Base-by-base conservation (phyloP, 1,140 invertebrate species). In the Bradynema listronoti region DNA sequence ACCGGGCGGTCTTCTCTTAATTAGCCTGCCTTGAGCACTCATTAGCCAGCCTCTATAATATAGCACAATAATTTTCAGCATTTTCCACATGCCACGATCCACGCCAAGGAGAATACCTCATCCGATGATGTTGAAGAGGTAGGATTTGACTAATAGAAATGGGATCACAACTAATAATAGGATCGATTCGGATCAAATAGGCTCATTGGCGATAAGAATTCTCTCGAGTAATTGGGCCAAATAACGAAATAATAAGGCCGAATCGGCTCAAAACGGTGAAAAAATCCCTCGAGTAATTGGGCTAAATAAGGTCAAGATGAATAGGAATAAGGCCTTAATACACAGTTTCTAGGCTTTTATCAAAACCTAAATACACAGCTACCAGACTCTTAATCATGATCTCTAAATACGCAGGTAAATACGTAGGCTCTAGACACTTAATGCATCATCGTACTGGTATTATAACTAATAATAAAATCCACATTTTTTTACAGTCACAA, bases 21-120 rank as follows among this genome's bases (percentile, higher is more conserved):
- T n/a, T n/a, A n/a, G n/a, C n/a, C n/a, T n/a, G n/a, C n/a, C n/a
- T n/a, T n/a, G n/a, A n/a, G n/a, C n/a, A n/a, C n/a, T n/a, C n/a
- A n/a, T n/a, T n/a, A n/a, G n/a, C n/a, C n/a, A n/a, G n/a, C n/a
- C n/a, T n/a, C n/a, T n/a, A n/a, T n/a, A n/a, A n/a, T n/a, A n/a
- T n/a, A n/a, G n/a, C n/a, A n/a, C n/a, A n/a, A n/a, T 11, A 27
- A 2, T 65, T 73, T 77, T 51, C 41, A 77, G 74, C 59, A 75
- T 57, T 75, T 75, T 59, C 72, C 72, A 11, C 49, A 67, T 51
- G 69, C 51, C 36, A 67, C 65, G 11, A 49, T 66, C 16, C 11
- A 22, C n/a, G 30, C 14, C 30, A 5, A 16, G 24, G 42, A 11
- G 30, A 22, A 11, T 14, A 24, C 7, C 4, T 24, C 25, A 46